Conservation (phyloP, 2,113 vertebrate genomes). For the Rattus rattus region DNA sequence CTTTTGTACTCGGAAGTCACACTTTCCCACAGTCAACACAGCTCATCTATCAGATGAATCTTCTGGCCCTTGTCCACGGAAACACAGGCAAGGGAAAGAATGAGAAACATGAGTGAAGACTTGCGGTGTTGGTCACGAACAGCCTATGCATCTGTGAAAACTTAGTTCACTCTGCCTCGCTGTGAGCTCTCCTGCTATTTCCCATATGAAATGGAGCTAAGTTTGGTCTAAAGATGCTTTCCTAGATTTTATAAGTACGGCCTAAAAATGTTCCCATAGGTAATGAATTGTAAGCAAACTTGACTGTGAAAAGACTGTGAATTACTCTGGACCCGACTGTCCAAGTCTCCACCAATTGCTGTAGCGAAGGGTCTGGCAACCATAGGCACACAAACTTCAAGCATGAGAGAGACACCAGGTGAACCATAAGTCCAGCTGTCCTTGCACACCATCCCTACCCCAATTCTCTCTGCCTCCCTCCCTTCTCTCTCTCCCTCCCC, state of each 20-base stretch:
- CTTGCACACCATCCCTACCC: not conserved
- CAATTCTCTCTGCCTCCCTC: not conserved
- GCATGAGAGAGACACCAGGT: not conserved
- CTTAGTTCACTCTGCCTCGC: not conserved
- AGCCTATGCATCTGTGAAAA: not conserved
- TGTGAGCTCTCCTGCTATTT: not conserved
- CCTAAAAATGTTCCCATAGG: not conserved
- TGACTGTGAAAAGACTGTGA: not conserved
- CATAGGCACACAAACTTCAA: not conserved
- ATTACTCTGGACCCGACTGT: not conserved
- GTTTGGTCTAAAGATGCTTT: not conserved
- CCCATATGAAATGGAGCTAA: not conserved
- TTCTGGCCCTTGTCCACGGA: not conserved
- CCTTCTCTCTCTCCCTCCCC: too few species aligned
- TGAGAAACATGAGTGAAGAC: not conserved
- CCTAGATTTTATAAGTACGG: not conserved
- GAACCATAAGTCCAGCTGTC: too few species aligned
- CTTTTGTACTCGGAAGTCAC: not conserved
- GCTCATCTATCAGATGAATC: not conserved
- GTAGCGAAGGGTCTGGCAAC: not conserved
- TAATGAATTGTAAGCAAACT: not conserved
- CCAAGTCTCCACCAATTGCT: not conserved
- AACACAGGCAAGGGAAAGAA: not conserved
- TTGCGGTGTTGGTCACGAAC: not conserved
- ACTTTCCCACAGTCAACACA: not conserved